Evolutionary conservation across 2,797 vertebrate genomes (phyloP).

Genomic region (Macroramphosus scolopax): DNA sequence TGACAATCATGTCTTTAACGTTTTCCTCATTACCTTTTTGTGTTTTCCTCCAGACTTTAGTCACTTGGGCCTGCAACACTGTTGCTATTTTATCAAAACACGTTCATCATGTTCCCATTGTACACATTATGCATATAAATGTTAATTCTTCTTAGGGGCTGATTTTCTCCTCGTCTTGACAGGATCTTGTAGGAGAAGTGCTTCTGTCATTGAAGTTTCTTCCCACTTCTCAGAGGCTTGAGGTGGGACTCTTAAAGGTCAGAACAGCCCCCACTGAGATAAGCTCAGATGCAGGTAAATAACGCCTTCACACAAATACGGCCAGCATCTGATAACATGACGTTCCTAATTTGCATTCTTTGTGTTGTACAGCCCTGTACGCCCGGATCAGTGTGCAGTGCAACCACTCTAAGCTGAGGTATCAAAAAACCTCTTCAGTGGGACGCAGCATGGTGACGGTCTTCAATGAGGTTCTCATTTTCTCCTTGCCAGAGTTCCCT

Average conservation of each 20-base stretch:
- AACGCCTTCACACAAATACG: neutral
- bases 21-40: no score
- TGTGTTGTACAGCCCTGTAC: constrained; percentile 67
- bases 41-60: no score
- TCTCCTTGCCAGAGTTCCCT: constrained; percentile 70
- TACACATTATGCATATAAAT: neutral
- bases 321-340: neutral
- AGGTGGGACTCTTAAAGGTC: constrained; percentile 79
- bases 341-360: neutral
- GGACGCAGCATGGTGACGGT: constrained; percentile 60
- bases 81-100: neutral
- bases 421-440: constrained; percentile 74
- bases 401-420: constrained; percentile 73
- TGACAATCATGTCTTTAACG: no score
- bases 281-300: constrained; percentile 44
- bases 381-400: constrained; percentile 75
- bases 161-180: constrained; percentile 1
- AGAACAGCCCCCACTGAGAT: constrained; percentile 44
- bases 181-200: constrained; percentile 79
- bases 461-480: constrained; percentile 80
- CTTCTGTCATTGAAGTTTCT: constrained; percentile 80
- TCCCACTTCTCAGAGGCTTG: constrained; percentile 76
- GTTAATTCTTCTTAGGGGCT: neutral
- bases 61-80: neutral
- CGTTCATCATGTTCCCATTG: neutral